phyloP scores from a whole-genome alignment of 1,140 invertebrate species.

The Drosophila ohnishii region DNA sequence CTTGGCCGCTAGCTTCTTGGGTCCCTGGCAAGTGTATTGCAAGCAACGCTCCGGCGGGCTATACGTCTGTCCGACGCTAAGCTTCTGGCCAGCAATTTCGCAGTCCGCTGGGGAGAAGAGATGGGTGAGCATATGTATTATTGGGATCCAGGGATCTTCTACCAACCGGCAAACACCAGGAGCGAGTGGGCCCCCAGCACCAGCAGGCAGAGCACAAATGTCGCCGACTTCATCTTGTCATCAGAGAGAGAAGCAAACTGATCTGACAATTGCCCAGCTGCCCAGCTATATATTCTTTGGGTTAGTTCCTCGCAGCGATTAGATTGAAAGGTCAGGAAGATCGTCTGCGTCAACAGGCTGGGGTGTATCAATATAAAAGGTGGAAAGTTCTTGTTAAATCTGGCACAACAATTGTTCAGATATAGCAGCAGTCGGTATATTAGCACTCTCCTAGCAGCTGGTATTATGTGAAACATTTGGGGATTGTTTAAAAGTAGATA shows the following conservation, averaged over 20 bases:
- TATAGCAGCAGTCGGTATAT: background rate
- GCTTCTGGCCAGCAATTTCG: slow-evolving; percentile 8
- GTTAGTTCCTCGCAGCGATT: slow-evolving; percentile 18
- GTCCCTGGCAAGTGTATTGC: slow-evolving; percentile 27
- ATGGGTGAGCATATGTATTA: too few relatives aligned
- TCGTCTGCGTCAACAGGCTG: background rate
- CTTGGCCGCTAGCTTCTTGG: background rate
- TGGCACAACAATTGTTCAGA: background rate
- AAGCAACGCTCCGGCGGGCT: slow-evolving; percentile 30
- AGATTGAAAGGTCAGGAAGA: slow-evolving; percentile 33
- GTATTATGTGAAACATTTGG: too few relatives aligned
- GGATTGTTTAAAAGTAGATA: too few relatives aligned
- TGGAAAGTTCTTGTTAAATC: background rate
- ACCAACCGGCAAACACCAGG: slow-evolving; percentile 54
- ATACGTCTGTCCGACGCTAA: slow-evolving; percentile 44
- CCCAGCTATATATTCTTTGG: slow-evolving; percentile 12
- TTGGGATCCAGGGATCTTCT: background rate
- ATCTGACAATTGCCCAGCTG: background rate
- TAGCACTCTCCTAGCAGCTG: background rate
- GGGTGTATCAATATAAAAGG: slow-evolving; percentile 23
- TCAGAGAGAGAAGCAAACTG: slow-evolving; percentile 4
- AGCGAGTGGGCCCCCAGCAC: slow-evolving; percentile 49
- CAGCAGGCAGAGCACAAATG: slow-evolving; percentile 60
- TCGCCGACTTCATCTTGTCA: slow-evolving; percentile 42
- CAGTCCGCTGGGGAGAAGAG: slow-evolving; percentile 25